Base-by-base conservation (phyloP, 2,113 vertebrate genomes). In the Pluvianellus socialis region DNA sequence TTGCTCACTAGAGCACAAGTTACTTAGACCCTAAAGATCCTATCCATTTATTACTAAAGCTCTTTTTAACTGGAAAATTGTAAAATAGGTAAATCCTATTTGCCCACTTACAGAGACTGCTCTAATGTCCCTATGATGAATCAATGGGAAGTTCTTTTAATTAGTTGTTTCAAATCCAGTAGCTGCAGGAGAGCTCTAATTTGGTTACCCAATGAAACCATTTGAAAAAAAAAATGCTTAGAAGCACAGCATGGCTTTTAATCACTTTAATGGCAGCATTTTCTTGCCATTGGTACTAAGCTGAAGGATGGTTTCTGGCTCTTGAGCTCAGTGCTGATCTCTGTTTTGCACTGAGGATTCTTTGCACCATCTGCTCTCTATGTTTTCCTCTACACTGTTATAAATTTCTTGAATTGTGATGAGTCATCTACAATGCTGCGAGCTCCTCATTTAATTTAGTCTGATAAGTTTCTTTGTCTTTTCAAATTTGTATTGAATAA, bases 121-220 rank as follows among this genome's bases (percentile, higher is more conserved):
- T 80, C 52, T 63, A 74, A 89, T 56, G 56, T 77, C 75, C 79
- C 76, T 67, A 33, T 80, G 90, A 94, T 83, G 82, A 95, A 91
- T 90, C 91, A 92, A 89, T 76, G 53, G 83, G 45, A 97, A 90
- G 74, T 76, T 91, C 59, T 87, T 84, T 72, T 87, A 87, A 92
- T 94, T 89, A 79, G 79, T 66, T 77, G 15, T 81, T 87, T 82
- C 88, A 94, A 87, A 94, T 62, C 62, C 73, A 95, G 66, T 55
- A 92, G 70, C 86, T 94, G 80, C 70, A 92, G 92, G 80, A 92
- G 70, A 87, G 50, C 58, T 95, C 66, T 88, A 72, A 91, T 85
- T 89, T 84, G 32, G 80, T 85, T 91, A 92, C 65, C 88, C 81
- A 85, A 28, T 55, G 77, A 96, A 97, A 81, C 33, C 7, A 85